Evolutionary conservation across 2,797 vertebrate genomes (phyloP).

Genomic region (Melopsittacus undulatus): DNA sequence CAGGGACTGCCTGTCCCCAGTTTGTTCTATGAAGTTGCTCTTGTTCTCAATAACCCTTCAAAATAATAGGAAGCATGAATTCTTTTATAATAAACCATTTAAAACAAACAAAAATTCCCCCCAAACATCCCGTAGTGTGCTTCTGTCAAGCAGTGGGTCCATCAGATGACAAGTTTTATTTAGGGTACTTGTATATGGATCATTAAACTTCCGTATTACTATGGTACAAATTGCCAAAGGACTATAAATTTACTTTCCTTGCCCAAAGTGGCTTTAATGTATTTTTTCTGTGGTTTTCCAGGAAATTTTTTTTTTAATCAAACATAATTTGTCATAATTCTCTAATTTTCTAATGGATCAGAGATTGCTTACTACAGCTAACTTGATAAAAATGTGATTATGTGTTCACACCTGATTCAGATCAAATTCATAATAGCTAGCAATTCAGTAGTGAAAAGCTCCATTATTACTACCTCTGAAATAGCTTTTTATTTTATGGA

Average conservation of each 20-base stretch:
- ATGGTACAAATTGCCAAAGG: not conserved
- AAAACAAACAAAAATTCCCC: not conserved
- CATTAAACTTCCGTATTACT: not conserved
- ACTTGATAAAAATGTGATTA: not conserved
- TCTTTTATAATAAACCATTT: not conserved
- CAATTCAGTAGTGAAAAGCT: not conserved
- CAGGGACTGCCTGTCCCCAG: rapidly evolving
- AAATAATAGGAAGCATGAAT: not conserved
- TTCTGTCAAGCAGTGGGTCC: not conserved
- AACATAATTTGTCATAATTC: not conserved
- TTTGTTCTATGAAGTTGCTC: not conserved
- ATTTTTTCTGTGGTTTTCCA: not conserved
- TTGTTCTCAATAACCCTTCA: not conserved
- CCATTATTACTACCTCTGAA: not conserved
- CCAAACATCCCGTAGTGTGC: not conserved
- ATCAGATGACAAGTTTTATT: not conserved
- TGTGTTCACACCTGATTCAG: not conserved
- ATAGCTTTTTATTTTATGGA: not conserved
- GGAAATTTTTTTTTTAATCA: not conserved
- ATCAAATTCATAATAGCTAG: not conserved
- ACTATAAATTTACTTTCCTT: not conserved
- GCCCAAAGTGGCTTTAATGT: not conserved
- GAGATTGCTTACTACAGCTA: not conserved
- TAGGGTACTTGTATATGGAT: not conserved
- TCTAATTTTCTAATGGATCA: not conserved